Evolutionary conservation across 2,113 vertebrate species (phyloP).

Genomic region (Pygoscelis antarcticus): DNA sequence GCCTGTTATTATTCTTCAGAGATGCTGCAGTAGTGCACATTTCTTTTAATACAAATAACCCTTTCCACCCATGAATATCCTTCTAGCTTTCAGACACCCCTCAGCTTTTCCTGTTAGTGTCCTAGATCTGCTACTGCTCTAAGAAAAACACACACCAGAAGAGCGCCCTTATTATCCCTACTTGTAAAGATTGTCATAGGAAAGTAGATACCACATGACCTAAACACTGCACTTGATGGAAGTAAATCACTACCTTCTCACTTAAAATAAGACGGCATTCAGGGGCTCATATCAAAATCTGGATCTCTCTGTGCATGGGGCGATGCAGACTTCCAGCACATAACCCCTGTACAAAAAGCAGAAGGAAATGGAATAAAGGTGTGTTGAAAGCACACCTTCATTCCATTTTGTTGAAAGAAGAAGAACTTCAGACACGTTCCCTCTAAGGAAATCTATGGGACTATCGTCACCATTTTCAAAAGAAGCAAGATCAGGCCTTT

Average conservation of each 20-base stretch:
- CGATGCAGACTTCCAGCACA: not conserved
- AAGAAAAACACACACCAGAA: not conserved
- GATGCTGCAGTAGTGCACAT: not conserved
- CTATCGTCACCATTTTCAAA: slow-evolving; percentile 25
- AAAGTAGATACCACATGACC: not conserved
- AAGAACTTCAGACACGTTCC: slow-evolving; percentile 30
- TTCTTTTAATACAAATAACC: not conserved
- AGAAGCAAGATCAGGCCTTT: slow-evolving; percentile 20
- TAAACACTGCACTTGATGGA: not conserved
- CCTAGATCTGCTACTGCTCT: not conserved
- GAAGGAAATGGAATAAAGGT: slow-evolving; percentile 18
- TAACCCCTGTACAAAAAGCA: not conserved
- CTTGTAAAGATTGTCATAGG: not conserved
- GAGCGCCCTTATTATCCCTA: not conserved
- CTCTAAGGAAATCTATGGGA: slow-evolving; percentile 34
- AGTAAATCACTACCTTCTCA: not conserved
- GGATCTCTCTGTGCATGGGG: not conserved
- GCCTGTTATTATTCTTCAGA: not conserved
- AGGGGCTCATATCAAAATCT: not conserved
- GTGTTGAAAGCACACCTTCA: not conserved
- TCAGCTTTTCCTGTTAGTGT: not conserved
- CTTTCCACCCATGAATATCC: not conserved
- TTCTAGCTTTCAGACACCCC: not conserved
- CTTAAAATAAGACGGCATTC: not conserved
- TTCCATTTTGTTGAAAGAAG: slow-evolving; percentile 35